Evolutionary conservation across 2,888 invertebrate genomes (phyloP).

Genomic region (Metacarcinus magister): DNA sequence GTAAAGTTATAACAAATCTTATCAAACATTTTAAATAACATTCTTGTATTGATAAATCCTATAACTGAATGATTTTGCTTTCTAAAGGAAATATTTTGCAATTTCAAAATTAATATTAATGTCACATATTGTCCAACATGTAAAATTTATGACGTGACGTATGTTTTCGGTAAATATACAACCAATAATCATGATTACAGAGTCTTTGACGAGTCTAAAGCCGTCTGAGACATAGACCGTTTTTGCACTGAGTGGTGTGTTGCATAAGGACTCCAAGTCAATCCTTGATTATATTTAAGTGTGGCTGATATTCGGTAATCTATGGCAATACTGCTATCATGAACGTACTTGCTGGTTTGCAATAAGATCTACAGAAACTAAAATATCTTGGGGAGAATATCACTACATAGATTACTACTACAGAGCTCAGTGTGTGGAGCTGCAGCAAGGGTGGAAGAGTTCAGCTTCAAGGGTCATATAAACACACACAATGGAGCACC

Average conservation of each 20-base stretch:
- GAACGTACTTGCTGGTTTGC: slow-evolving; percentile 52
- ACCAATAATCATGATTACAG: background rate
- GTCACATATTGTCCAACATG: background rate
- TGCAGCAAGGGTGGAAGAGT: slow-evolving; percentile 2
- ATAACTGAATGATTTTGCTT: background rate
- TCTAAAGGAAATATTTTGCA: background rate
- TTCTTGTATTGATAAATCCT: background rate
- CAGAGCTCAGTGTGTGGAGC: background rate
- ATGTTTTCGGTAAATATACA: background rate
- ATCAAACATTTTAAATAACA: too few relatives aligned
- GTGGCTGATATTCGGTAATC: slow-evolving; percentile 62
- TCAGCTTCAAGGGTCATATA: slow-evolving; percentile 44
- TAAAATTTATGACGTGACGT: background rate
- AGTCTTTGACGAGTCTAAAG: background rate
- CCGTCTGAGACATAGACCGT: background rate
- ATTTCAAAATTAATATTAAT: background rate
- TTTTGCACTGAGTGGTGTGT: background rate
- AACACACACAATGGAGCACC: background rate
- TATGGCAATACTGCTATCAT: slow-evolving; percentile 63
- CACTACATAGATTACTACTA: slow-evolving; percentile 64
- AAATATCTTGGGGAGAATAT: slow-evolving; percentile 69
- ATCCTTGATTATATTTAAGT: background rate
- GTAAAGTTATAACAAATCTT: background rate
- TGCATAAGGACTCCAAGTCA: slow-evolving; percentile 18
- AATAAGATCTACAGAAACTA: slow-evolving; percentile 64